These are phyloP conservation scores for Apis cerana DNA, from an alignment of 1,140 invertebrate genomes.

Conservation along the genomic window DNA sequence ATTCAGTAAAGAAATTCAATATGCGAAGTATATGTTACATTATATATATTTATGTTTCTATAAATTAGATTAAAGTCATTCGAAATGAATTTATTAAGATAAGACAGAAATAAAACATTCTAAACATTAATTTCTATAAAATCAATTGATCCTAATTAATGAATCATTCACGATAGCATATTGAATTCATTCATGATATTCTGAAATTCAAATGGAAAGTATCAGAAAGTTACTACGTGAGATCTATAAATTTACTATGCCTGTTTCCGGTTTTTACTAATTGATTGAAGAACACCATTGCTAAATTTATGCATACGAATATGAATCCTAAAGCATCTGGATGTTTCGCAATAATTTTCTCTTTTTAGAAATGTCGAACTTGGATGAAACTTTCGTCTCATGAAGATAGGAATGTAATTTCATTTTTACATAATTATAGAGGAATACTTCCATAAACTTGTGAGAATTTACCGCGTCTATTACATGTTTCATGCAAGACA, in stretches of 20 bases:
- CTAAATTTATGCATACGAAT: neutral
- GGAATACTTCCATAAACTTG: neutral
- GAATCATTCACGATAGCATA: too few relatives aligned
- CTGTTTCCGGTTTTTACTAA: neutral
- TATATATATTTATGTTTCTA: too few relatives aligned
- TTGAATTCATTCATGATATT: too few relatives aligned
- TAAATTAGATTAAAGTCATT: too few relatives aligned
- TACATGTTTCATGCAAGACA: neutral
- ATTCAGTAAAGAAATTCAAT: neutral
- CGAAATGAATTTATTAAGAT: too few relatives aligned
- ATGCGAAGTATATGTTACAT: neutral
- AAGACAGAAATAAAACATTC: too few relatives aligned
- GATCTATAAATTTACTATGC: conserved; percentile 4
- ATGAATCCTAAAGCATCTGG: neutral
- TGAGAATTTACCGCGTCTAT: neutral
- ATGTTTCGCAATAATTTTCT: conserved; percentile 29
- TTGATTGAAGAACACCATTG: neutral
- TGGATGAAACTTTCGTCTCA: neutral
- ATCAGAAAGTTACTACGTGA: conserved; percentile 9
- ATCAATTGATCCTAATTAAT: neutral
- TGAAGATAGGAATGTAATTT: neutral
- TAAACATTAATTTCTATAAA: too few relatives aligned
- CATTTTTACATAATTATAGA: conserved; percentile 1
- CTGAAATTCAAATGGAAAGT: neutral
- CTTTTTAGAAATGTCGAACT: conserved; percentile 31